phyloP scores from a whole-genome alignment of 2,797 vertebrate species.

The Sebastolobus alascanus region DNA sequence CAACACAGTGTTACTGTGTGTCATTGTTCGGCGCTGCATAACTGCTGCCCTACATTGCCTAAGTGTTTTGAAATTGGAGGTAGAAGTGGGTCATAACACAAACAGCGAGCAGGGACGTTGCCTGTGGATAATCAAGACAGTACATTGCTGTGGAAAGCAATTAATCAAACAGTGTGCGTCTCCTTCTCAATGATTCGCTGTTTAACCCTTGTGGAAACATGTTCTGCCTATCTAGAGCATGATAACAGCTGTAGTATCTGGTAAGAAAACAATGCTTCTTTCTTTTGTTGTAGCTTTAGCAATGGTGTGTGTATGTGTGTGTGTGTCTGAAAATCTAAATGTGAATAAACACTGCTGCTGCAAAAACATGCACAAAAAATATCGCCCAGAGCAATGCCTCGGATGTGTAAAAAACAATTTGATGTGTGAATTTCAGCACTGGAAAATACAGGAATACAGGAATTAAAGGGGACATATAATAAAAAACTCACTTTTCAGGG shows the following conservation, averaged over 20 bases:
- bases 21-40: slow-evolving; percentile 66
- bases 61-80: slow-evolving; percentile 73
- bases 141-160: slow-evolving; percentile 50
- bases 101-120: slow-evolving; percentile 52
- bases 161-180: slow-evolving; percentile 42
- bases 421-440: background rate
- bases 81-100: slow-evolving; percentile 77
- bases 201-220: slow-evolving; percentile 29
- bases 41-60: slow-evolving; percentile 76
- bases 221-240: background rate
- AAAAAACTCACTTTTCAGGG: too few species aligned
- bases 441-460: background rate
- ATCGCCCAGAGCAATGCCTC: background rate
- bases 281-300: background rate
- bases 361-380: background rate
- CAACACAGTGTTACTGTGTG: slow-evolving; percentile 52
- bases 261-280: background rate
- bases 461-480: too few species aligned
- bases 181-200: slow-evolving; percentile 25
- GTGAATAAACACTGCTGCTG: background rate
- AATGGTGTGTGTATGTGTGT: background rate
- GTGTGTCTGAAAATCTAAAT: background rate
- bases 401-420: background rate
- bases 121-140: slow-evolving; percentile 61
- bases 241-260: background rate